Base-by-base conservation (phyloP, 2,797 vertebrate genomes). In the Novumbra hubbsi region DNA sequence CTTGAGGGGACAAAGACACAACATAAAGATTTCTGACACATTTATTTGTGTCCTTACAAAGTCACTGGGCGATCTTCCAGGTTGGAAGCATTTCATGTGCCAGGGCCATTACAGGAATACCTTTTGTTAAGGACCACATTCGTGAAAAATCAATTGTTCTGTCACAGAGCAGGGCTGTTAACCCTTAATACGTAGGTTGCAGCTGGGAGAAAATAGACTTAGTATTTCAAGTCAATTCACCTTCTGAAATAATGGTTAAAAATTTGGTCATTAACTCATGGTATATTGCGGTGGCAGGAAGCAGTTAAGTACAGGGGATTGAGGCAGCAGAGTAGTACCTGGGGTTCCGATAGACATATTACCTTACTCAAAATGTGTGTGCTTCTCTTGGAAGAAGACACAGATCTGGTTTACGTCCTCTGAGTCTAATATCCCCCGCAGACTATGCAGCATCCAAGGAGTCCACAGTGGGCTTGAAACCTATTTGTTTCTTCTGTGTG, bases 361-460 rank as follows among this genome's bases (percentile, higher is more conserved):
- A 28, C 28, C 41, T 45, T 45, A 55, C 60, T 16, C 27, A 63
- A 63, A 32, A 67, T 9, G 19, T 38, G 65, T 67, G 32, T 66
- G 34, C 7, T n/a, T 67, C 30, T 34, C 38, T 32, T 38, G 30
- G 14, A 45, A 30, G 11, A 27, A 63, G 55, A n/a, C 55, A 57
- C 19, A 65, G 63, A 65, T 34, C 34, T n/a, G 72, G 62, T 65
- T 28, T 21, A 49, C 57, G 49, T 64, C 48, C 27, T 48, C 16
- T 72, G 68, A 67, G 68, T 67, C 30, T 27, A 3, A 30, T 21
- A 55, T 62, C 73, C 77, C 38, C 72, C 19, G 15, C 52, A 71
- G 71, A 66, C 41, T 55, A 24, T 27, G 34, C 69, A 75, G 75
- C 65, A 76, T 65, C 71, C 41, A 65, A 71, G 63, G 73, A 81